Percentiles rank a stretch among this genome's conserved stretches.
Evolutionary conservation across 2,888 invertebrate species (phyloP).

Genomic region (Eurytoma californica): DNA sequence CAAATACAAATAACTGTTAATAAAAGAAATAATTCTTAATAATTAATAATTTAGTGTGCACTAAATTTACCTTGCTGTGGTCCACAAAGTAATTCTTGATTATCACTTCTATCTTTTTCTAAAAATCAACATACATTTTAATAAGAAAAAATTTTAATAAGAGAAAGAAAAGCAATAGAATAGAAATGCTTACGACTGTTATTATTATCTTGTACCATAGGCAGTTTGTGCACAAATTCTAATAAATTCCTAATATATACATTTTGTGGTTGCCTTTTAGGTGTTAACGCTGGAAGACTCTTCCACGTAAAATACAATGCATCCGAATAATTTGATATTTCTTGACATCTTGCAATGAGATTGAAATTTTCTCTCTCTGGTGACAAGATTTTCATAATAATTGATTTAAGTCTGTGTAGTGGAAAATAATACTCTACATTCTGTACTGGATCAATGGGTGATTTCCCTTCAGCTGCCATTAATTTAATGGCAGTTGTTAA

Average conservation of each 20-base stretch:
- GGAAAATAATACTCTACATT: constrained; percentile 80
- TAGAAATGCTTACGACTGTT: constrained; percentile 64
- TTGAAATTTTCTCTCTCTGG: constrained; percentile 79
- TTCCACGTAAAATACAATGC: constrained; percentile 85
- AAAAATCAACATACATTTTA: constrained; percentile 51
- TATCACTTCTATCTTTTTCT: constrained; percentile 61
- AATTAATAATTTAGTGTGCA: background rate
- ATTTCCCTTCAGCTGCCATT: constrained; percentile 83
- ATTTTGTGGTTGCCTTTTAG: constrained; percentile 78
- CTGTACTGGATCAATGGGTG: constrained; percentile 78
- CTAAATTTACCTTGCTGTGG: constrained; percentile 63
- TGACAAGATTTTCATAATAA: constrained; percentile 82
- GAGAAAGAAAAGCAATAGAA: background rate
- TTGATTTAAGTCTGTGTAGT: constrained; percentile 80
- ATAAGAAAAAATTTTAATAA: constrained; percentile 13
- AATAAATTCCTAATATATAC: constrained; percentile 81
- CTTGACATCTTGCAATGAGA: constrained; percentile 83
- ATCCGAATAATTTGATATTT: constrained; percentile 85
- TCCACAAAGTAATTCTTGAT: constrained; percentile 66
- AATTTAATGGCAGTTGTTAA: constrained; percentile 85
- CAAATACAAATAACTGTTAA: background rate
- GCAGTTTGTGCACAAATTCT: constrained; percentile 79
- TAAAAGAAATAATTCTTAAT: background rate
- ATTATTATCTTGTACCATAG: constrained; percentile 75
- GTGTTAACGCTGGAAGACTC: constrained; percentile 78